Conservation (phyloP, 2,797 vertebrate species). For the Hyperoplus immaculatus region DNA sequence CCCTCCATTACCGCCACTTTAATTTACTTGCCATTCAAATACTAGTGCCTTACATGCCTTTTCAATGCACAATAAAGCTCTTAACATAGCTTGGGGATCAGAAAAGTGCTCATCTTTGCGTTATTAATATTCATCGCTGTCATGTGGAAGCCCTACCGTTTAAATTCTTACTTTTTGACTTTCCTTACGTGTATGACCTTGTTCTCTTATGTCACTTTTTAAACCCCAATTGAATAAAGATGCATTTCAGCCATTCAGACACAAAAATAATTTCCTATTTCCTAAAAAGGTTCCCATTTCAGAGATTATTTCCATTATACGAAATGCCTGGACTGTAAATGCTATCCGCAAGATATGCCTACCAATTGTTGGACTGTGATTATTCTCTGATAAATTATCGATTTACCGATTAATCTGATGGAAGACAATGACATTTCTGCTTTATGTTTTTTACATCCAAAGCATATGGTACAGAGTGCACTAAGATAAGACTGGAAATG, state of each 20-base stretch:
- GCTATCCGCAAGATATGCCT: background rate
- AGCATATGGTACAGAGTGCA: conserved; percentile 45
- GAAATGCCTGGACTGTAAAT: background rate
- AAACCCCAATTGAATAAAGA: background rate
- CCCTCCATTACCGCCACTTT: conserved; percentile 68
- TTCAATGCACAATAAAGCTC: conserved; percentile 79
- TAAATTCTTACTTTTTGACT: conserved; percentile 25
- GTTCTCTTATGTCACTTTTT: background rate
- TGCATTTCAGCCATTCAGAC: background rate
- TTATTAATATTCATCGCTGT: conserved; percentile 48
- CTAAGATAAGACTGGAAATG: conserved; percentile 16
- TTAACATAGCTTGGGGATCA: conserved; percentile 79
- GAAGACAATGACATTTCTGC: background rate
- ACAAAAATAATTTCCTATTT: background rate
- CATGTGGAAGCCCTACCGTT: conserved; percentile 35
- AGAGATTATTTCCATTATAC: background rate
- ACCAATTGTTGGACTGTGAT: conserved; percentile 2
- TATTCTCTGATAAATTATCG: conserved; percentile 17
- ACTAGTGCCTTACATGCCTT: conserved; percentile 64
- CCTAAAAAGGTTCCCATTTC: background rate
- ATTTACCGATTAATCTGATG: conserved; percentile 20
- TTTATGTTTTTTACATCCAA: conserved; percentile 39
- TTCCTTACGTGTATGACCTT: conserved; percentile 1
- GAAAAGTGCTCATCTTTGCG: conserved; percentile 60
- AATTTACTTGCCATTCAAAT: conserved; percentile 65